Percentiles rank a stretch among this genome's conserved stretches.
Evolutionary conservation across 2,888 invertebrate genomes (phyloP).

Genomic region (Phortica magna): DNA sequence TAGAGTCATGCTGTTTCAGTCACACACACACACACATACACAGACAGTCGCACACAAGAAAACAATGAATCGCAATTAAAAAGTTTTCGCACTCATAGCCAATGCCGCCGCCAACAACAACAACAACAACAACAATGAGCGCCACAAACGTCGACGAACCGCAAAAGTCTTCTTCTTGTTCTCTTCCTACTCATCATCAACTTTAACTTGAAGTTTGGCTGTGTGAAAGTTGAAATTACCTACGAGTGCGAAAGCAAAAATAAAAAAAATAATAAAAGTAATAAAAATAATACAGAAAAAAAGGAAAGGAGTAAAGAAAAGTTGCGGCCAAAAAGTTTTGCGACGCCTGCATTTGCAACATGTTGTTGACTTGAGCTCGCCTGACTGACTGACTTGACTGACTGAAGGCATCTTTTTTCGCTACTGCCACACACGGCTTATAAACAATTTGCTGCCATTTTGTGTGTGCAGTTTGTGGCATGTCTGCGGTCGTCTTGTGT

Average conservation of each 20-base stretch:
- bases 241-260: neutral
- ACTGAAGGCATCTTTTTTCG: no score
- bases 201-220: neutral
- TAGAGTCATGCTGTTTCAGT: neutral
- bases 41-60: slow-evolving; percentile 1
- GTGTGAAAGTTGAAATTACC: slow-evolving; percentile 15
- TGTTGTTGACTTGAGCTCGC: neutral
- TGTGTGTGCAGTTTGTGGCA: neutral
- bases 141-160: neutral
- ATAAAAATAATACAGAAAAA: no score
- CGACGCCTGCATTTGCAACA: neutral
- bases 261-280: neutral
- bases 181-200: neutral
- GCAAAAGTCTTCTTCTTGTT: neutral
- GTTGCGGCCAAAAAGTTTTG: neutral
- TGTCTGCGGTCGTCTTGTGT: neutral
- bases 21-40: neutral
- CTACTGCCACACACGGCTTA: neutral
- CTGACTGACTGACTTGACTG: neutral
- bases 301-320: neutral
- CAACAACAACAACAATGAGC: neutral
- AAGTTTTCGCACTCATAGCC: slow-evolving; percentile 16
- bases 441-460: slow-evolving; percentile 12
- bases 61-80: slow-evolving; percentile 27
- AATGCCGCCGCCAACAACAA: neutral